Evolutionary conservation across 2,888 invertebrate species (phyloP).

Genomic region (Archips xylosteana): DNA sequence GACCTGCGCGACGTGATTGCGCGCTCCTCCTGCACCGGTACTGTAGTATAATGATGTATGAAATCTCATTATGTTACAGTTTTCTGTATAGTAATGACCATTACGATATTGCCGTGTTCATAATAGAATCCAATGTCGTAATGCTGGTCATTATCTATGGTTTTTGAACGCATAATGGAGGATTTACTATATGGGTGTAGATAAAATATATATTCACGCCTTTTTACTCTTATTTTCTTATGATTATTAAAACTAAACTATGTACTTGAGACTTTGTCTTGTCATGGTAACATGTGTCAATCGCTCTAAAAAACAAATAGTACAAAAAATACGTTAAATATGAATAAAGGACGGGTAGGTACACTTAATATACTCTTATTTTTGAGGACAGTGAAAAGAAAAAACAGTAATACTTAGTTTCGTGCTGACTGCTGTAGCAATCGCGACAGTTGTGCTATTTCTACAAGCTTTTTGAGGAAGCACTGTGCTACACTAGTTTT

Average conservation of each 20-base stretch:
- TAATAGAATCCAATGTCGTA: no score
- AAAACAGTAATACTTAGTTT: not conserved
- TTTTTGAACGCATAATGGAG: no score
- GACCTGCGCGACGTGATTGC: no score
- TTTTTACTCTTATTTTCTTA: not conserved
- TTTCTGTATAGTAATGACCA: no score
- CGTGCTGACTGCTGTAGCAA: no score
- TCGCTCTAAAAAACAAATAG: not conserved
- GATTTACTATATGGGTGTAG: not conserved
- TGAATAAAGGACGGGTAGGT: not conserved
- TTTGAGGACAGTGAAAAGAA: not conserved
- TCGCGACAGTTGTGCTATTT: not conserved
- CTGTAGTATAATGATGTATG: no score
- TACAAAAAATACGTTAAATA: not conserved
- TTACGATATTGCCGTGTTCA: no score
- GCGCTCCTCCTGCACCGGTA: no score
- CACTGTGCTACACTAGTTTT: no score
- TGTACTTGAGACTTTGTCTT: not conserved
- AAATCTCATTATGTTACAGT: no score
- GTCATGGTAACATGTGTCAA: constrained; percentile 4
- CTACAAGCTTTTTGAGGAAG: no score
- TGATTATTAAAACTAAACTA: not conserved
- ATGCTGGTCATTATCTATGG: no score
- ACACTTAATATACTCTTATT: not conserved
- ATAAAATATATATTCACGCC: not conserved